Conservation (phyloP, 2,113 vertebrate genomes). For the Cyprinodon tularosa region DNA sequence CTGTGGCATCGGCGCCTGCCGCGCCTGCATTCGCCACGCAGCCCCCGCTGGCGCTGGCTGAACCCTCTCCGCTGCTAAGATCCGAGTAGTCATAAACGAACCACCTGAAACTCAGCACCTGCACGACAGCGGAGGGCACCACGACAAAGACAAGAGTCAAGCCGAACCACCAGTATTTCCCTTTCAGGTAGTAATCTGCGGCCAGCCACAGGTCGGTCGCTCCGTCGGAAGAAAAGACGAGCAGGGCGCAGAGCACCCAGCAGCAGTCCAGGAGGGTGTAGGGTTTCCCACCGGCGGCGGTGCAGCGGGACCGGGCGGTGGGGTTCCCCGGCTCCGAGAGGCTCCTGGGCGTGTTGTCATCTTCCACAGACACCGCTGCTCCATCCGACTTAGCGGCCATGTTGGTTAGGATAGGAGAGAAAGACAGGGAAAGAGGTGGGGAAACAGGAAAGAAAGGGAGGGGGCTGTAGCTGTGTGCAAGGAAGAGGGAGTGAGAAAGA, state of each 20-base stretch:
- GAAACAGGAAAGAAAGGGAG: slow-evolving; percentile 54
- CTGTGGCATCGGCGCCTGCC: slow-evolving; percentile 41
- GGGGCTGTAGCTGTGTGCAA: slow-evolving; percentile 30
- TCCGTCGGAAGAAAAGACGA: slow-evolving; percentile 95
- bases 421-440: slow-evolving; percentile 71
- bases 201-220: slow-evolving; percentile 98
- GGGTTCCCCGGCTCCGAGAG: slow-evolving; percentile 73
- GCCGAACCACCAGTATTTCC: slow-evolving; percentile 88
- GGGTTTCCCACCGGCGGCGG: slow-evolving; percentile 68
- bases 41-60: slow-evolving; percentile 59
- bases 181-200: slow-evolving; percentile 90
- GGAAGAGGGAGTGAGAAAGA: slow-evolving; percentile 61
- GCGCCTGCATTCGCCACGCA: slow-evolving; percentile 70
- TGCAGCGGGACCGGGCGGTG: slow-evolving; percentile 60
- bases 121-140: slow-evolving; percentile 92
- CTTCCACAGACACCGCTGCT: slow-evolving; percentile 84
- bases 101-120: slow-evolving; percentile 96
- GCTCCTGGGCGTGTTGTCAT: slow-evolving; percentile 71
- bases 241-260: slow-evolving; percentile 90
- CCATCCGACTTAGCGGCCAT: slow-evolving; percentile 99
- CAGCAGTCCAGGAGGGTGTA: slow-evolving; percentile 89
- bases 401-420: slow-evolving; percentile 85
- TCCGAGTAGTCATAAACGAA: slow-evolving; percentile 89
- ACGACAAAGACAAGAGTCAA: slow-evolving; percentile 92
- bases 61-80: slow-evolving; percentile 65